Evolutionary conservation across 2,888 invertebrate genomes (phyloP).

Genomic region (Ethmia dodecea): DNA sequence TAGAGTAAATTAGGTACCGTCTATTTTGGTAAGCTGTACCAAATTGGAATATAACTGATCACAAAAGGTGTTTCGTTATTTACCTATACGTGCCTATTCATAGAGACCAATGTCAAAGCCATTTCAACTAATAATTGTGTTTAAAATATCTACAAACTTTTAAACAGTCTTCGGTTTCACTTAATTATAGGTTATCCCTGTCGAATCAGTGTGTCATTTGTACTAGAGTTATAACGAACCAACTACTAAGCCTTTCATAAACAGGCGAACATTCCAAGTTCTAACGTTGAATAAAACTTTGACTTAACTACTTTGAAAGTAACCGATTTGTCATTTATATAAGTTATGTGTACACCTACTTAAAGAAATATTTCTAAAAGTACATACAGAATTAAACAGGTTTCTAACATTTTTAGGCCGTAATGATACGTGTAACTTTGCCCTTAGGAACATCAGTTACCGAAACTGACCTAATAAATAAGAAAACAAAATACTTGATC

Average conservation of each 20-base stretch:
- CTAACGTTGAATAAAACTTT: too few relatives aligned
- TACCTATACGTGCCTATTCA: slow-evolving; percentile 26
- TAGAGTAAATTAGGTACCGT: slow-evolving; percentile 62
- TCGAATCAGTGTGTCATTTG: slow-evolving; percentile 67
- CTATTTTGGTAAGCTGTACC: slow-evolving; percentile 60
- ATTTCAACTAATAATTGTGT: slow-evolving; percentile 38
- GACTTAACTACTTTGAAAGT: too few relatives aligned
- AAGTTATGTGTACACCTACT: too few relatives aligned
- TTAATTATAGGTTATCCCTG: slow-evolving; percentile 71
- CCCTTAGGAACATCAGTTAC: too few relatives aligned
- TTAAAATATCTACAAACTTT: slow-evolving; percentile 68
- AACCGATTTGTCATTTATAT: too few relatives aligned
- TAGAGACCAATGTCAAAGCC: slow-evolving; percentile 38
- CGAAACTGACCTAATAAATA: too few relatives aligned
- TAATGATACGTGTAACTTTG: too few relatives aligned
- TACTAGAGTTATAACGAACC: slow-evolving; percentile 62
- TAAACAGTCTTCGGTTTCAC: slow-evolving; percentile 73
- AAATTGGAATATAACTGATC: slow-evolving; percentile 63
- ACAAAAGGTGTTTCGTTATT: slow-evolving; percentile 39
- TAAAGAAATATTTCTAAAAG: too few relatives aligned
- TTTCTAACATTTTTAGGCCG: too few relatives aligned
- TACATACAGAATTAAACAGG: too few relatives aligned
- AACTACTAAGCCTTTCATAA: slow-evolving; percentile 49
- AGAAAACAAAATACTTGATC: too few relatives aligned
- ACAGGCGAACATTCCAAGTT: too few relatives aligned